Conservation (phyloP, 2,888 invertebrate genomes). For the Trichogramma evanescens region DNA sequence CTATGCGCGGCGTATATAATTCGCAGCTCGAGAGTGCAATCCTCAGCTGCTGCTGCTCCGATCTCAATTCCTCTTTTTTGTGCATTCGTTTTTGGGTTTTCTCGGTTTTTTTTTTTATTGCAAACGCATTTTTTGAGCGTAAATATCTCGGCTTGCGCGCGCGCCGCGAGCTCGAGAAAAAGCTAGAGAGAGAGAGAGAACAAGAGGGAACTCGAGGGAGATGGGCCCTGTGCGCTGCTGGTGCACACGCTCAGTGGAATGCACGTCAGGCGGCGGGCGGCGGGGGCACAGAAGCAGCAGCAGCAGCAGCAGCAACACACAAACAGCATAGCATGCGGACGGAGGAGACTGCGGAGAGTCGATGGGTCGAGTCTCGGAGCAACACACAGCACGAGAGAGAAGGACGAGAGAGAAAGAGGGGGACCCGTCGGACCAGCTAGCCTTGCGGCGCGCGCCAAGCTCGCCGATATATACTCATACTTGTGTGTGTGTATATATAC, state of each 20-base stretch:
- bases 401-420: constrained; percentile 62
- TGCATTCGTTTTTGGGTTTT: not conserved
- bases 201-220: constrained; percentile 20
- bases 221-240: constrained; percentile 33
- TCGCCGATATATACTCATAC: not conserved
- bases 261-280: constrained; percentile 39
- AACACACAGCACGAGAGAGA: constrained; percentile 52
- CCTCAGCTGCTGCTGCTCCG: too few relatives aligned
- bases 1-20: too few relatives aligned
- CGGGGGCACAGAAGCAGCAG: constrained; percentile 25
- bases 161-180: not conserved
- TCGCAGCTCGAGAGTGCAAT: too few relatives aligned
- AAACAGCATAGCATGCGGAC: constrained; percentile 29
- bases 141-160: constrained; percentile 9
- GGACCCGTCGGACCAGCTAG: constrained; percentile 43
- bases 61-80: too few relatives aligned
- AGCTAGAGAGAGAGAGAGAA: not conserved
- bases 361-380: constrained; percentile 29
- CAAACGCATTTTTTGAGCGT: constrained; percentile 22
- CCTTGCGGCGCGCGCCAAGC: constrained; percentile 23
- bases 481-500: too few relatives aligned
- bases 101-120: constrained; percentile 36
- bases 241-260: constrained; percentile 40
- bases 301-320: constrained; percentile 17
- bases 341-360: constrained; percentile 26